phyloP scores from a whole-genome alignment of 2,113 vertebrate species.

The Irena cyanogastra region DNA sequence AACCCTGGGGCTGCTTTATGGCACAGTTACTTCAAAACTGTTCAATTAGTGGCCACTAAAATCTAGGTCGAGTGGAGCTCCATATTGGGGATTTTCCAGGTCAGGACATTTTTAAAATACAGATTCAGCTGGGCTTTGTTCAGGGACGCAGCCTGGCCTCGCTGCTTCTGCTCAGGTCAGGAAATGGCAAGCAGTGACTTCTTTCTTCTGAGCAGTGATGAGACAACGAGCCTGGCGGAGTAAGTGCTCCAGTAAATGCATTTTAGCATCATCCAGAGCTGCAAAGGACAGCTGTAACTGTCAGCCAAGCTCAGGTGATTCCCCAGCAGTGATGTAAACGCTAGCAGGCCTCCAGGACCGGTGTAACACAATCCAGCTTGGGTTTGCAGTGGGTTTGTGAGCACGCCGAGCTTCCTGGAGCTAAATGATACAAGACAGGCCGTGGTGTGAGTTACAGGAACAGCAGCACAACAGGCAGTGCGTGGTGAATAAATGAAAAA shows the following conservation, averaged over 20 bases:
- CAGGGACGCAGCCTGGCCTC: not conserved
- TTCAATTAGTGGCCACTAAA: constrained; percentile 89
- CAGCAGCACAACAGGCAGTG: not conserved
- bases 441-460: not conserved
- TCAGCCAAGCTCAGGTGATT: constrained; percentile 28
- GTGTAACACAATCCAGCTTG: not conserved
- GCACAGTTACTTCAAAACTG: constrained; percentile 89
- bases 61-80: constrained; percentile 76
- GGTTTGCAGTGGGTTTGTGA: not conserved
- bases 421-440: not conserved
- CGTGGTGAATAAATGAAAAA: not conserved
- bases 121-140: constrained; percentile 8
- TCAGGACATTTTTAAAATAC: constrained; percentile 64
- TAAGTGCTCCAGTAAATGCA: not conserved
- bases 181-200: not conserved
- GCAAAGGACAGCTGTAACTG: constrained; percentile 36
- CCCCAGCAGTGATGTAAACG: not conserved
- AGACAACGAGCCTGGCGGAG: not conserved
- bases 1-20: constrained; percentile 80
- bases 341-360: not conserved
- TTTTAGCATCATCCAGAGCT: not conserved
- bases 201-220: not conserved
- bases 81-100: constrained; percentile 71
- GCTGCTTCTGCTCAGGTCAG: not conserved
- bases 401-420: not conserved